Evolutionary conservation across 1,140 invertebrate species (phyloP), one percentile per base, ranked within the genome.

Genomic region (Hylyphantes graminicola): DNA sequence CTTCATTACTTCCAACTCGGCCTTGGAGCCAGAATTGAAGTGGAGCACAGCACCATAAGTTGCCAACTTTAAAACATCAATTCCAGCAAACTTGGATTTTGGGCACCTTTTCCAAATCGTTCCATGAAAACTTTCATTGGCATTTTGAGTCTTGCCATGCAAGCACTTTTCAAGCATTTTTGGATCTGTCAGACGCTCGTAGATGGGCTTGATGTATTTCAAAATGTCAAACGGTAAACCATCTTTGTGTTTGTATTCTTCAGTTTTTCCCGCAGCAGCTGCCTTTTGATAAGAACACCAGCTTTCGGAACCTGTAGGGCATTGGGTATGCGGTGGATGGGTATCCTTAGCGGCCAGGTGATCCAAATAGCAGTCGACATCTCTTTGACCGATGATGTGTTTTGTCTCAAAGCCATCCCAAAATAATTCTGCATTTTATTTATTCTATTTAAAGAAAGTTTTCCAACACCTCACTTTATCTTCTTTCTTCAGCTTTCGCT

Each of bases 371-470:
- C 70, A 10, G 9, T 15, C 2, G 70, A 73, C 70, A 73, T 73
- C 53, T 73, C 50, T 73, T 35, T 13, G 19, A 73, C 70, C 13
- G 70, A 73, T 73, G 19, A 11, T 11, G 21, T 50, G 19, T 73
- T 73, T 13, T 73, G 35, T 11, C 70, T 21, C 10, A 73, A 51
- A n/a, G 70, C 70, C 10, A 73, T 35, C 2, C 70, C 70, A 48
- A 73, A 73, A 51, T 73, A 73, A 35, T 73, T 73, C 9, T 73
- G 70, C 70, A 73, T 73, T 50, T 50, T 13, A 19, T 73, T 68
- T 19, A 68, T 68, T 68, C 21, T 68, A 12, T 12, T 21, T 3
- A n/a, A 12, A 1, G 65, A n/a, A 13, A 73, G 19, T 73, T 73
- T 73, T 7, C 70, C 70, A 15, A n/a, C 53, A 13, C 70, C 70